These are phyloP conservation scores for Falco biarmicus DNA, from an alignment of 2,797 vertebrate genomes.

Conservation along the genomic window DNA sequence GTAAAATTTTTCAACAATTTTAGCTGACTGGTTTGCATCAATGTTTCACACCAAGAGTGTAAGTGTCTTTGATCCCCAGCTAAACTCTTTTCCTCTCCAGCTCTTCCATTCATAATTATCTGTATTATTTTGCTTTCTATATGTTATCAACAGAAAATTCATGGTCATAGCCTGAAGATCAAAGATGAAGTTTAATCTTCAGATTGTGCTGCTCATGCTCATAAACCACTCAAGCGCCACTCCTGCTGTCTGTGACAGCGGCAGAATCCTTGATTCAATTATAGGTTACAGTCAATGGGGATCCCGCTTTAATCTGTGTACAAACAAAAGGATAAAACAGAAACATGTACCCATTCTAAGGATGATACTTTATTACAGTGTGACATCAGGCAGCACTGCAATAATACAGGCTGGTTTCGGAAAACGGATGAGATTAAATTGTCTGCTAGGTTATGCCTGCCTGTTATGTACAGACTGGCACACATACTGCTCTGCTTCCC, in stretches of 20 bases:
- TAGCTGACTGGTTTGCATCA: neutral
- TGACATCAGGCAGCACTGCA: constrained; percentile 8
- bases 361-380: constrained; percentile 48
- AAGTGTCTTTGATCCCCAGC: neutral
- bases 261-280: constrained; percentile 56
- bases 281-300: constrained; percentile 39
- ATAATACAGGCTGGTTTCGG: neutral
- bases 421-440: constrained; percentile 45
- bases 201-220: constrained; percentile 30
- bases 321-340: constrained; percentile 73
- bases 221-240: constrained; percentile 21
- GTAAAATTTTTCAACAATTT: neutral
- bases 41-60: neutral
- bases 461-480: neutral
- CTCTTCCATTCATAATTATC: neutral
- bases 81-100: neutral
- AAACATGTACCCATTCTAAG: constrained; percentile 47
- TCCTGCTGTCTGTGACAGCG: neutral
- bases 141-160: constrained; percentile 37
- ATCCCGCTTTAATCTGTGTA: constrained; percentile 67
- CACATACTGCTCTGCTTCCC: neutral
- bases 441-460: neutral
- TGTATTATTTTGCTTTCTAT: constrained; percentile 27
- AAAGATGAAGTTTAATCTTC: constrained; percentile 63
- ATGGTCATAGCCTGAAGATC: constrained; percentile 30